Evolutionary conservation across 2,797 vertebrate species (phyloP), one percentile per base, ranked within the genome.

Genomic region (Catharus ustulatus): DNA sequence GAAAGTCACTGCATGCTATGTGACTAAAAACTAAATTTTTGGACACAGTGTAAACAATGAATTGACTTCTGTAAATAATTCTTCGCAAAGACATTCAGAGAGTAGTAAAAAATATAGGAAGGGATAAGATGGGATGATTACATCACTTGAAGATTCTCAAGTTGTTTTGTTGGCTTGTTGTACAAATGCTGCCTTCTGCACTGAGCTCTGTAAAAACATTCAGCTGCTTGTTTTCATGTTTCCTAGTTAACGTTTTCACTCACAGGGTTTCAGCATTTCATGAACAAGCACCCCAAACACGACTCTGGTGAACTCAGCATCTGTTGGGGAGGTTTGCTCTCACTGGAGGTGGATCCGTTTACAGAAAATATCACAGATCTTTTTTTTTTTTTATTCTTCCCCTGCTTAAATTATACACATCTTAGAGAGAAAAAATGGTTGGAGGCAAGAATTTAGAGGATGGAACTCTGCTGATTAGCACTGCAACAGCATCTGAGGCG

Each of bases 111-210:
- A 54, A 74, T 48, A 62, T 0, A 27, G 29, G 30, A 40, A 51
- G 67, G 36, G 43, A 59, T 38, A 15, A 87, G 73, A 66, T 0
- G 1, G 21, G 45, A 30, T 24, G 84, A 76, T 87, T 84, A 27
- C 63, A 87, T 62, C 64, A 66, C 55, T 92, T 18, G 1, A 69
- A 64, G 72, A 63, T 84, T 55, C 74, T 67, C 58, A 58, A 75
- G 80, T 90, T 80, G 82, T 68, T 81, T 67, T 69, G n/a, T 52
- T 93, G 90, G 21, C 48, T 87, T 89, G 84, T 62, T 90, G 85
- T 38, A 64, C 79, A 73, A 93, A 89, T 5, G 66, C 81, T 93
- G 75, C 80, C 87, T 96, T 93, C 94, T 93, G 87, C 94, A 84
- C 63, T 1, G 3, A 89, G 83, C 73, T 45, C 80, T 80, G 54